Evolutionary conservation across 30 jellyfish, hydroid and myxozoan genomes (phyloP).

Genomic region (Nemopilema nomurai): DNA sequence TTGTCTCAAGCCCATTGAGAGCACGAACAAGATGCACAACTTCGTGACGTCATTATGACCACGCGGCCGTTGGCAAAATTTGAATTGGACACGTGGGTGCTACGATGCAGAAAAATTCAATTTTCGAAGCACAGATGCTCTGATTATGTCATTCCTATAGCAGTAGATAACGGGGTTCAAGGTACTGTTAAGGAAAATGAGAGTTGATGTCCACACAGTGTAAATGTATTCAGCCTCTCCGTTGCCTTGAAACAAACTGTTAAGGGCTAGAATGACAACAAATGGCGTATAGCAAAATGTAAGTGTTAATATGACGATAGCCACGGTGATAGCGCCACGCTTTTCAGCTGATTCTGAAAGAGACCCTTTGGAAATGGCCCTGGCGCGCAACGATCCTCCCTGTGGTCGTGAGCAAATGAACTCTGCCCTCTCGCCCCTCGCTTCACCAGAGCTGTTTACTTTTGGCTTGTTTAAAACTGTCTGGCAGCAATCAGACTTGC

Average conservation of each 20-base stretch:
- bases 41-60: too few relatives aligned
- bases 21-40: too few relatives aligned
- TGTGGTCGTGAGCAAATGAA: too few relatives aligned
- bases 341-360: not conserved
- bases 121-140: not conserved
- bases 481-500: too few relatives aligned
- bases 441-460: too few relatives aligned
- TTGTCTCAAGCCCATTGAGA: too few relatives aligned
- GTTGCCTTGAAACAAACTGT: not conserved
- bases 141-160: not conserved
- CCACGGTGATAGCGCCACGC: not conserved
- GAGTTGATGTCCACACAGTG: not conserved
- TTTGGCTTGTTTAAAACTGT: too few relatives aligned
- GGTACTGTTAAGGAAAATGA: conserved; percentile 9
- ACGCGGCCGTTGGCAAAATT: too few relatives aligned
- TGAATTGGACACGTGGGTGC: too few relatives aligned
- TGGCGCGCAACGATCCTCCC: not conserved
- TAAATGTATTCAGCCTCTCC: not conserved
- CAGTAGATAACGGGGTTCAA: conserved; percentile 18
- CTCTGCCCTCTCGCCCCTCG: too few relatives aligned
- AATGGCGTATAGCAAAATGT: not conserved
- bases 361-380: not conserved
- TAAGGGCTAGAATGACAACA: not conserved
- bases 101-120: not conserved
- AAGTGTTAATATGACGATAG: not conserved